A percentile compares a stretch with the other conserved stretches of the same genome.
Evolutionary conservation across 2,888 invertebrate species (phyloP).

Genomic region (Pachliopta kotzebuea): DNA sequence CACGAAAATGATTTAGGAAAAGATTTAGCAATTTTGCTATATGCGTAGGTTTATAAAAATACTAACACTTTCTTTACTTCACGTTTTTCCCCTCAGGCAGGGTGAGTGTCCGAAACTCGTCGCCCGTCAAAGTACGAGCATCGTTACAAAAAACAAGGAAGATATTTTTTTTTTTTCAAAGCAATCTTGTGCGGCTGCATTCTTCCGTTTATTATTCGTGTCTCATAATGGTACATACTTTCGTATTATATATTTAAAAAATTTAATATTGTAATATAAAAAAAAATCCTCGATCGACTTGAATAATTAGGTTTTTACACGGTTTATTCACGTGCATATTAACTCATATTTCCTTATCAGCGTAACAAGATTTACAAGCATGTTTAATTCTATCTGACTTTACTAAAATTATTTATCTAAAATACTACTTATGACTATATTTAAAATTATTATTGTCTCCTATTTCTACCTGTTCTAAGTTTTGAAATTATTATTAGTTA

Average conservation of each 20-base stretch:
- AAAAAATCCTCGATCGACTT: neutral
- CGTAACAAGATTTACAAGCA: too few species aligned
- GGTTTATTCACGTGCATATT: too few species aligned
- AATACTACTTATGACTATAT: too few species aligned
- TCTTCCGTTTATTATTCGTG: slow-evolving; percentile 14
- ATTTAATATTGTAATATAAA: neutral
- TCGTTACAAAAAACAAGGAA: slow-evolving; percentile 42
- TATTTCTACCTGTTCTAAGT: too few species aligned
- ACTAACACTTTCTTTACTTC: neutral
- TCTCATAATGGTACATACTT: slow-evolving; percentile 27
- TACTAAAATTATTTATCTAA: too few species aligned
- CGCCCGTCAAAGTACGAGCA: slow-evolving; percentile 41
- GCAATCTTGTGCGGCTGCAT: slow-evolving; percentile 18
- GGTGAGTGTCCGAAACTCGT: slow-evolving; percentile 54
- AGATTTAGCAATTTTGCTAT: neutral
- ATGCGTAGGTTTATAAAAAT: neutral
- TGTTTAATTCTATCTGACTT: too few species aligned
- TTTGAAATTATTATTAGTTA: too few species aligned
- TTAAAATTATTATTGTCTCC: too few species aligned
- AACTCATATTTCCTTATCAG: too few species aligned
- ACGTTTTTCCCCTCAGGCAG: slow-evolving; percentile 38
- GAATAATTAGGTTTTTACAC: too few species aligned
- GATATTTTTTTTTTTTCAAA: slow-evolving; percentile 38
- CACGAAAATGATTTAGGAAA: neutral
- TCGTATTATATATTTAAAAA: slow-evolving; percentile 28